Evolutionary conservation across 2,797 vertebrate species (phyloP).

Genomic region (Falco peregrinus): DNA sequence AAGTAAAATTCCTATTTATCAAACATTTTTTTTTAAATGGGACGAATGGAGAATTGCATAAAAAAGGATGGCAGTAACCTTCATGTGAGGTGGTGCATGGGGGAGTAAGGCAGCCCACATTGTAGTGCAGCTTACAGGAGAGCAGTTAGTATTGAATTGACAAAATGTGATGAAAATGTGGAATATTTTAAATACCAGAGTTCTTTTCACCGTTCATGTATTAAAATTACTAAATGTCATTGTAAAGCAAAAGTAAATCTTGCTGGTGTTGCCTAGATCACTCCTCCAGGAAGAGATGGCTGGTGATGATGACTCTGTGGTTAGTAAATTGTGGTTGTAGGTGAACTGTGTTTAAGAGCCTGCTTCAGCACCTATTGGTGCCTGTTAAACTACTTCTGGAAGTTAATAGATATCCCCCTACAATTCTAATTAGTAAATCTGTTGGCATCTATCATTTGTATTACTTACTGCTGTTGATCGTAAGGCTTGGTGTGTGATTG

Average conservation of each 20-base stretch:
- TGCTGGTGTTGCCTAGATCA: neutral
- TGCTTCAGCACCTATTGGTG: neutral
- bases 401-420: neutral
- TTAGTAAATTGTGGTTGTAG: neutral
- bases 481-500: neutral
- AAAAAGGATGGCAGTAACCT: neutral
- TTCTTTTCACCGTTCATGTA: neutral
- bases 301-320: neutral
- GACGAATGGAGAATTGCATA: neutral
- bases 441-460: neutral
- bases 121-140: neutral
- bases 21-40: neutral
- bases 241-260: neutral
- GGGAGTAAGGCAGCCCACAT: neutral
- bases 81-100: neutral
- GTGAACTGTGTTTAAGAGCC: neutral
- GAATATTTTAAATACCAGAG: neutral
- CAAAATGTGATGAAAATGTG: neutral
- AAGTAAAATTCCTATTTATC: neutral
- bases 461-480: neutral
- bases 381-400: neutral
- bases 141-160: neutral
- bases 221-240: neutral
- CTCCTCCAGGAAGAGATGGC: neutral
- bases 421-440: neutral